Evolutionary conservation across 2,797 vertebrate genomes (phyloP), one percentile per base, ranked within the genome.

Genomic region (Coregonus ussuriensis): DNA sequence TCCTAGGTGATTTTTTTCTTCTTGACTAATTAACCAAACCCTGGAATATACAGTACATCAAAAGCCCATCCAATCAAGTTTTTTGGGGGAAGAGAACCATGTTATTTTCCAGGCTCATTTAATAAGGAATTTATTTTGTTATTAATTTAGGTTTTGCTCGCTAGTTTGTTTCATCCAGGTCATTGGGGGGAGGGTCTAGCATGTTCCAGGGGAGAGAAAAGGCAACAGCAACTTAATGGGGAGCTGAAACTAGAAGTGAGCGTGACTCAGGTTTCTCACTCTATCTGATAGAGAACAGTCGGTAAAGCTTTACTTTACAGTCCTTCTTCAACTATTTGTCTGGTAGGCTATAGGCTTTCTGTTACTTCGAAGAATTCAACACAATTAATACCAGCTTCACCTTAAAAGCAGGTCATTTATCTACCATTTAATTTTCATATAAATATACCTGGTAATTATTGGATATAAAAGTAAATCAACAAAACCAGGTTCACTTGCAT

Each of bases 11-110:
- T 15, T 71, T 77, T 86, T 59, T 71, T 33, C 54, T 21, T 74
- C 72, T 86, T 81, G 51, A 71, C 82, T 81, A 82, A 81, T 83
- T 85, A 84, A 86, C 72, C 62, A 78, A 74, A 67, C 74, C 41
- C 74, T 82, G 71, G 79, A 81, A 70, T 35, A 31, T 25, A 25
- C 25, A 25, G 25, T 73, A 83, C 76, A 82, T 84, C 85, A 84
- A 79, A 86, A 66, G 53, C 54, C 21, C 37, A 16, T 41, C 56
- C 41, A 74, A 67, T 56, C n/a, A 47, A 66, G 14, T 21, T 3
- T 69, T 56, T 71, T 52, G 71, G 69, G 35, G 54, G 66, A 31
- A 18, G 71, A 74, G 66, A 68, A 47, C 41, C 41, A 5, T 71
- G 75, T 84, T 53, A 59, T 68, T 66, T n/a, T 14, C 74, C 70